Evolutionary conservation across 2,113 vertebrate genomes (phyloP).

Genomic region (Microcebus ravelobensis): DNA sequence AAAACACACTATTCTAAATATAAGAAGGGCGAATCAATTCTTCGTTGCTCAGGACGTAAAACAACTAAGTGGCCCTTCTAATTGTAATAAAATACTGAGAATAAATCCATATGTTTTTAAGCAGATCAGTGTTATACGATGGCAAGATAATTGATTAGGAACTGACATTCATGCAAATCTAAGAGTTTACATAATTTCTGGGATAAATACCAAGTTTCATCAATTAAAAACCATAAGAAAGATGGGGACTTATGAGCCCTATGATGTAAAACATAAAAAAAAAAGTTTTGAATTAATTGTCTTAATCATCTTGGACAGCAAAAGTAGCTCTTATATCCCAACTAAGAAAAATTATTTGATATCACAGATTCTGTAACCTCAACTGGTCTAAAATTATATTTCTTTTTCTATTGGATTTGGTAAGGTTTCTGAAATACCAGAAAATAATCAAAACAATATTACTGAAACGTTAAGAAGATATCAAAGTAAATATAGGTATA

Average conservation of each 20-base stretch:
- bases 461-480: neutral
- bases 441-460: slow-evolving; percentile 22
- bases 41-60: neutral
- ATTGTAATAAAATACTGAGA: neutral
- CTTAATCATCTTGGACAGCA: neutral
- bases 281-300: neutral
- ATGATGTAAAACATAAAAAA: neutral
- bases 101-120: neutral
- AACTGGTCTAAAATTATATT: neutral
- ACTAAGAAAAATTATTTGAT: neutral
- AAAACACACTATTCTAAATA: neutral
- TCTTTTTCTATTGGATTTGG: neutral
- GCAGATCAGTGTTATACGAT: neutral
- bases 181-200: neutral
- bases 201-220: neutral
- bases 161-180: neutral
- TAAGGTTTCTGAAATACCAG: neutral
- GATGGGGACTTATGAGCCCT: neutral
- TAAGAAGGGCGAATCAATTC: neutral
- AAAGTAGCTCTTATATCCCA: neutral
- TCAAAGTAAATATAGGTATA: neutral
- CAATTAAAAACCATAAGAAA: neutral
- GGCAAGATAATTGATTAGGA: neutral
- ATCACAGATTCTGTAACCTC: neutral
- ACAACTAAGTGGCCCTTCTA: neutral